A percentile compares a stretch with the other conserved stretches of the same genome.
Conservation (phyloP, 2,113 vertebrate species). For the Lepus timidus region DNA sequence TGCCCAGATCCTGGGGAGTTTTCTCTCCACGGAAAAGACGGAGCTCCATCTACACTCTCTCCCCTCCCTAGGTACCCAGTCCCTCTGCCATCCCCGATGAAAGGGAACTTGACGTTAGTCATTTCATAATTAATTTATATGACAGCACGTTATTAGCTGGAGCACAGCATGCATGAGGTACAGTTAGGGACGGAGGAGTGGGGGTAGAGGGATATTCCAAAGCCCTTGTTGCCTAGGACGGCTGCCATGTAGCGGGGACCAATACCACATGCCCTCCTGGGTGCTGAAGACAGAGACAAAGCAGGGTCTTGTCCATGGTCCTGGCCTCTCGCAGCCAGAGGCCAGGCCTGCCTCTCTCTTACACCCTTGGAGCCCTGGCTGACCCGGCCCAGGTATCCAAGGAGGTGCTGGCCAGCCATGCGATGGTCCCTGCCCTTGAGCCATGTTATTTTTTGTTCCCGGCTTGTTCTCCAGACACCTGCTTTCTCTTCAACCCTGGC, state of each 20-base stretch:
- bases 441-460: too few species aligned
- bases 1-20: constrained; percentile 61
- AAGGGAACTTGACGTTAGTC: constrained; percentile 72
- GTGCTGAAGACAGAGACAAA: too few species aligned
- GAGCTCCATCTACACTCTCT: not conserved
- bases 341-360: too few species aligned
- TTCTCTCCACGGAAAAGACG: not conserved
- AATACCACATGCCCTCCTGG: not conserved
- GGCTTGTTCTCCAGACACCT: too few species aligned
- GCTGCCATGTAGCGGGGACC: not conserved
- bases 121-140: constrained; percentile 70
- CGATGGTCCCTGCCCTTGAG: too few species aligned
- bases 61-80: not conserved
- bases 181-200: not conserved
- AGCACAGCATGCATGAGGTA: not conserved
- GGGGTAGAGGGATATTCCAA: not conserved
- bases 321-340: too few species aligned
- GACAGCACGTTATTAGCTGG: not conserved
- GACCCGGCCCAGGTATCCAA: too few species aligned
- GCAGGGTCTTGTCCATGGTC: too few species aligned
- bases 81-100: constrained; percentile 38
- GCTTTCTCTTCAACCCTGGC: too few species aligned
- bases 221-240: not conserved
- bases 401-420: too few species aligned
- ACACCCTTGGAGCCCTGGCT: too few species aligned